A percentile compares a stretch with the other conserved stretches of the same genome.
Evolutionary conservation across 2,113 vertebrate genomes (phyloP).

Genomic region (Bubo blakistoni): DNA sequence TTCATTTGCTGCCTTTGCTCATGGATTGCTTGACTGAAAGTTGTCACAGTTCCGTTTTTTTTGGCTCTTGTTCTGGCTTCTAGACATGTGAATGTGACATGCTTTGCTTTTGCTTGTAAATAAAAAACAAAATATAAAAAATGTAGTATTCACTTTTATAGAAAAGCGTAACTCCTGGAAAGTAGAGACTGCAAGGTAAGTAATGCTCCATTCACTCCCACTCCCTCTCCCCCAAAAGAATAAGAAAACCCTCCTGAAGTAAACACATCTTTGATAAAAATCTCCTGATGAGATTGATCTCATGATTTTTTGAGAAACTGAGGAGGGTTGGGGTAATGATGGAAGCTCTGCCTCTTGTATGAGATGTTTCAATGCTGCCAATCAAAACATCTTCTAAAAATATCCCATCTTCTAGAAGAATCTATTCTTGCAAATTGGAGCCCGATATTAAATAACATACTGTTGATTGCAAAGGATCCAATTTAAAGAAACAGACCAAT

Average conservation of each 20-base stretch:
- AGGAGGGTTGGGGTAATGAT: neutral
- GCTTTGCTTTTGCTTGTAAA: neutral
- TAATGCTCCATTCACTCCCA: neutral
- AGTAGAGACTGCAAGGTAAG: neutral
- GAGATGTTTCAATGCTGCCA: neutral
- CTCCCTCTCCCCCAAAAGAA: neutral
- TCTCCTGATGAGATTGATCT: neutral
- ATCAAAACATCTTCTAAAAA: constrained; percentile 22
- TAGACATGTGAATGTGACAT: neutral
- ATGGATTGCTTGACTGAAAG: neutral
- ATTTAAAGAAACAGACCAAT: neutral
- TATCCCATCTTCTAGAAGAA: neutral
- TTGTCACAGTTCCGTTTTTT: neutral
- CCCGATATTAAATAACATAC: neutral
- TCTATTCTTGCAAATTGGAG: neutral
- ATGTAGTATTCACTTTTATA: neutral
- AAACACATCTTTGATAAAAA: neutral
- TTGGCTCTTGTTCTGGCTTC: neutral
- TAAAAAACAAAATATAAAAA: neutral
- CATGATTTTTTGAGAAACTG: neutral
- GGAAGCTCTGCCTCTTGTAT: neutral
- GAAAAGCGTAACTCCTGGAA: neutral
- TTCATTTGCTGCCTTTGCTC: neutral
- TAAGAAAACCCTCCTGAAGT: neutral
- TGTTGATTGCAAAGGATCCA: neutral